Evolutionary conservation across 1,140 invertebrate genomes (phyloP), one percentile per base, ranked within the genome.

Genomic region (Drosophila tani): DNA sequence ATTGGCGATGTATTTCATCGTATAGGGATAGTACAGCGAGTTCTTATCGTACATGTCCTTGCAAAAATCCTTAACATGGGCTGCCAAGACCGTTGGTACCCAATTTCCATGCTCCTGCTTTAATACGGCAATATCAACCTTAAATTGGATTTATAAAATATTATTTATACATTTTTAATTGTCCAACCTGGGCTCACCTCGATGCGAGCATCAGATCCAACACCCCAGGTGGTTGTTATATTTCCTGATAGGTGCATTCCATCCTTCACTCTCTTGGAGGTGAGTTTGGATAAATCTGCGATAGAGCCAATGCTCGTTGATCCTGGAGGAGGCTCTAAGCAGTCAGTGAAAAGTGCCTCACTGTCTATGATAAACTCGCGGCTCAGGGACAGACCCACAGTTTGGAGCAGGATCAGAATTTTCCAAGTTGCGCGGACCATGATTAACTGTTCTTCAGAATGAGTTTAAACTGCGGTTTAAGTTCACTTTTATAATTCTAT

Each of bases 31-130:
- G 21, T 55, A 38, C 17, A 55, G 32, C 7, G 51, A 5, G 7
- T 55, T 55, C 51, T 35, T 38, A 0, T 55, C 51, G 4, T 38
- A 55, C 51, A 55, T 38, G 12, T 55, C 51, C 17, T 21, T 55
- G 51, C 51, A 55, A 9, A 55, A 55, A 15, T 55, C 51, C 9
- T 8, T 55, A 15, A 38, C 17, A 14, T 0, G 14, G 11, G 12
- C 51, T 38, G 17, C 32, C 7, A 55, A 2, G 19, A 17, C 12
- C 3, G 51, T 55, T 15, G 51, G 12, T 14, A 21, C 35, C 51
- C 51, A 55, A 1, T 2, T 19, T 15, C 7, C 32, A 5, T 7
- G 3, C 4, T 55, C 32, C 51, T 1, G 12, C 17, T 15, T 55
- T 9, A 55, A 38, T 15, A 55, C 0, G 29, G 3, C 51, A 38